These are phyloP conservation scores for Drosophila sechellia DNA, from an alignment of 1,140 invertebrate genomes.

Conservation along the genomic window DNA sequence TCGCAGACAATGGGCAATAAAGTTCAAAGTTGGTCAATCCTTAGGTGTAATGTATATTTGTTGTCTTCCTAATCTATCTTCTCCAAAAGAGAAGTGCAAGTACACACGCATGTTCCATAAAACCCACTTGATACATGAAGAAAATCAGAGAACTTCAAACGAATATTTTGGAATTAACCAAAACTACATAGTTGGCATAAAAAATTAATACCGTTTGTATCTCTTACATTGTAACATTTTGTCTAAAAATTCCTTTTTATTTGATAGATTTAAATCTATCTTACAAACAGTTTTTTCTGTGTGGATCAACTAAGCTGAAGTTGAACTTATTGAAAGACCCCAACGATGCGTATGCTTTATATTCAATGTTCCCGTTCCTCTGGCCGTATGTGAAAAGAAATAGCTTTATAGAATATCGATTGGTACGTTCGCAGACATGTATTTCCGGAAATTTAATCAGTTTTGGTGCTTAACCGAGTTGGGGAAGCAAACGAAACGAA, in stretches of 20 bases:
- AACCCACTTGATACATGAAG: neutral
- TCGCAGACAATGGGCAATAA: conserved; percentile 35
- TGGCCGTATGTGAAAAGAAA: conserved; percentile 22
- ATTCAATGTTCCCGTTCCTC: conserved; percentile 26
- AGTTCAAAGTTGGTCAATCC: conserved; percentile 62
- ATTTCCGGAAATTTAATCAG: conserved; percentile 71
- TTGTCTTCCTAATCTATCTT: conserved; percentile 21
- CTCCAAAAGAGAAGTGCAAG: too few relatives aligned
- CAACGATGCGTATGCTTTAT: conserved; percentile 39
- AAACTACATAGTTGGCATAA: neutral
- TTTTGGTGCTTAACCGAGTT: conserved; percentile 57
- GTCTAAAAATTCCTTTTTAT: too few relatives aligned
- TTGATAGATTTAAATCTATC: too few relatives aligned
- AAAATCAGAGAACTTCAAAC: neutral
- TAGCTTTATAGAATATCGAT: conserved; percentile 62
- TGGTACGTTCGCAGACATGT: conserved; percentile 41
- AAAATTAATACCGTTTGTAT: neutral
- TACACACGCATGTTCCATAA: neutral
- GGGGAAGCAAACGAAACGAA: conserved; percentile 32
- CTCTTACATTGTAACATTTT: neutral
- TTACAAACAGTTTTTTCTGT: neutral
- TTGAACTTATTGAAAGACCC: conserved; percentile 3
- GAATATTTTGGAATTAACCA: neutral
- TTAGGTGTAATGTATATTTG: conserved; percentile 38
- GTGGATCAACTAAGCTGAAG: conserved; percentile 28